Evolutionary conservation across 2,797 vertebrate genomes (phyloP).

Genomic region (Syngnathus rostellatus): DNA sequence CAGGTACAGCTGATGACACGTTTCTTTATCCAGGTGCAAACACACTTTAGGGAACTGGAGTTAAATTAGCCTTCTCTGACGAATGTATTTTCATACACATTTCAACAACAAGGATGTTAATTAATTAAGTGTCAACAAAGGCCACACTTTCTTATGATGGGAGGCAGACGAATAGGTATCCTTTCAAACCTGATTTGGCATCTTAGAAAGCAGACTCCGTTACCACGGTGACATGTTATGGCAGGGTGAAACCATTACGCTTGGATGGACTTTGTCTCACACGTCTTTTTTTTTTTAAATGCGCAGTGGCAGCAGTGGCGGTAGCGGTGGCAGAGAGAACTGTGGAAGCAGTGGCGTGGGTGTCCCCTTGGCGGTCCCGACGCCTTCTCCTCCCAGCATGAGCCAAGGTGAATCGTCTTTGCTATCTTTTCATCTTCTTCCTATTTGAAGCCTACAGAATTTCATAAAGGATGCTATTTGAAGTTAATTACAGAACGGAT

Average conservation of each 20-base stretch:
- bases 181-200: no score
- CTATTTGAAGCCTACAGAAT: neutral
- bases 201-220: no score
- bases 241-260: neutral
- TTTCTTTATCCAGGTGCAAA: no score
- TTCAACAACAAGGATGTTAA: no score
- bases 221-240: neutral
- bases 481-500: neutral
- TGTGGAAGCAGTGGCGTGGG: constrained; percentile 82
- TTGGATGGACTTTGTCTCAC: neutral
- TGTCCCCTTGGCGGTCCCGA: constrained; percentile 94
- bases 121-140: no score
- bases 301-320: constrained; percentile 88
- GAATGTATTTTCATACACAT: no score
- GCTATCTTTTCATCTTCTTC: neutral
- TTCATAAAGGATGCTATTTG: neutral
- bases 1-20: constrained; percentile 68
- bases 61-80: no score
- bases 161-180: no score
- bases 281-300: neutral
- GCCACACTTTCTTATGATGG: no score
- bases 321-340: constrained; percentile 93
- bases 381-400: constrained; percentile 90
- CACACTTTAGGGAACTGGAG: no score
- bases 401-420: constrained; percentile 75